Conservation (phyloP, 2,797 vertebrate species). For the Leucoraja ocellata region DNA sequence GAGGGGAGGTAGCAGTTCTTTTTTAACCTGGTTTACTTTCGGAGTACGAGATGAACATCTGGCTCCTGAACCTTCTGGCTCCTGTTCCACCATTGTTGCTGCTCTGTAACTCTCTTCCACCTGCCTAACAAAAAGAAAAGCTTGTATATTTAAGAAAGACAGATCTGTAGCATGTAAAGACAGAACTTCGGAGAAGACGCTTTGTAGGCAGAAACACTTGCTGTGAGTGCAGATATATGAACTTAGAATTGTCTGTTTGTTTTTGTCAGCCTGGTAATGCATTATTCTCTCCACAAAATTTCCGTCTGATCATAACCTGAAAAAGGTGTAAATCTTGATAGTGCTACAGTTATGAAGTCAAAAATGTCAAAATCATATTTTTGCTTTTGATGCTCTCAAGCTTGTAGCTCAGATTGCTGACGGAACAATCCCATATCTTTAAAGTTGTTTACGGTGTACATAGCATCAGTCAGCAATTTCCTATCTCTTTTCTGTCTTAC, state of each 20-base stretch:
- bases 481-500: background rate
- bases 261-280: background rate
- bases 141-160: background rate
- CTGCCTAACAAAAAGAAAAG: background rate
- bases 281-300: slow-evolving; percentile 11
- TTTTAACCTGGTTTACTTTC: no score
- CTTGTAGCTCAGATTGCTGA: slow-evolving; percentile 9
- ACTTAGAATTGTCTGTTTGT: background rate
- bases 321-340: background rate
- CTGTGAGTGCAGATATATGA: background rate
- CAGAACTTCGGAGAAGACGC: background rate
- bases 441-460: background rate
- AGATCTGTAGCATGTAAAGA: background rate
- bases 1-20: background rate
- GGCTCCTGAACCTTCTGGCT: background rate
- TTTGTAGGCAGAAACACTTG: background rate
- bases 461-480: slow-evolving; percentile 20
- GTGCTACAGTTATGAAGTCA: background rate
- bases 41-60: background rate
- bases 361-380: background rate
- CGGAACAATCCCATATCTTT: background rate
- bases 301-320: background rate
- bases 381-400: background rate
- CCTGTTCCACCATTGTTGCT: background rate
- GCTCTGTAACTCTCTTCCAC: background rate